phyloP scores from a whole-genome alignment of 2,113 vertebrate species.

The Otolemur garnettii region DNA sequence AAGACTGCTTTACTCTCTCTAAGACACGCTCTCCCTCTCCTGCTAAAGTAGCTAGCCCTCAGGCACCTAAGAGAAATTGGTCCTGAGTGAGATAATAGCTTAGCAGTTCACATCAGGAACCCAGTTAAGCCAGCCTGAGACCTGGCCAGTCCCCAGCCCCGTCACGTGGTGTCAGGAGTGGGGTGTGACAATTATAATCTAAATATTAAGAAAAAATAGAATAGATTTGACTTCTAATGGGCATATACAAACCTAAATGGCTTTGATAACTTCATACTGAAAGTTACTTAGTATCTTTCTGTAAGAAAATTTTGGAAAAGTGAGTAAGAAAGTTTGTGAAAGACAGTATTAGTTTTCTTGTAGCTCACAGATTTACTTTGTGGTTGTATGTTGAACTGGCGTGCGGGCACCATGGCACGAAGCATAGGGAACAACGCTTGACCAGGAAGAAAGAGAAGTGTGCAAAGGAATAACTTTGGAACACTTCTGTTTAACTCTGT shows the following conservation, averaged over 20 bases:
- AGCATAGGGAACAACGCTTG: neutral
- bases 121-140: no score
- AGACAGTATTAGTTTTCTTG: neutral
- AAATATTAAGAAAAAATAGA: neutral
- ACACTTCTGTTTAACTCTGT: neutral
- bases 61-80: no score
- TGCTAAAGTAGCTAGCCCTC: no score
- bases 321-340: neutral
- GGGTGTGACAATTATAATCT: neutral
- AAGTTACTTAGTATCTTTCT: neutral
- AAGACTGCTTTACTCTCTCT: no score
- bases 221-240: neutral
- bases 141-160: no score
- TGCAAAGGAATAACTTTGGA: neutral
- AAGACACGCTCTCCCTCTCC: no score
- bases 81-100: no score
- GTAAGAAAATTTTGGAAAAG: neutral
- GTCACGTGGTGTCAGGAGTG: no score
- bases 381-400: neutral
- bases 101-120: no score
- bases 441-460: neutral
- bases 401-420: neutral
- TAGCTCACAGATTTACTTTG: neutral
- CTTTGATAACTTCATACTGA: neutral
- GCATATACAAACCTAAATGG: neutral